A percentile compares a stretch with the other conserved stretches of the same genome.
These are phyloP conservation scores for Leptarthrus brevirostris DNA, from an alignment of 2,888 invertebrate species.

Conservation along the genomic window DNA sequence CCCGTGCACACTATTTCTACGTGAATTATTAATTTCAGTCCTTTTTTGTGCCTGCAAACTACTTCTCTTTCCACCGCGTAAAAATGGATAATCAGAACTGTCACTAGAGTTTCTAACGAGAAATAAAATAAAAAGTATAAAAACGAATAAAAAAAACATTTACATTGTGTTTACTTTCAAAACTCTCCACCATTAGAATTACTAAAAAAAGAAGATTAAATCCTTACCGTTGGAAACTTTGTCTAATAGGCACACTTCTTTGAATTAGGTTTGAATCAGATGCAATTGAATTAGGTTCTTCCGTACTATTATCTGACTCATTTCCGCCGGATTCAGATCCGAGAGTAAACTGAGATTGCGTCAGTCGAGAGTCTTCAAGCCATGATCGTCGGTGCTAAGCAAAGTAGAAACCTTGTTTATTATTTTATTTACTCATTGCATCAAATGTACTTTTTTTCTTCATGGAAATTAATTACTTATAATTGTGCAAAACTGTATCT, in stretches of 20 bases:
- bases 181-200: constrained; percentile 18
- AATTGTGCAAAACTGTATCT: no score
- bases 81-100: constrained; percentile 71
- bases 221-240: constrained; percentile 70
- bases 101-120: constrained; percentile 67
- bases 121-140: constrained; percentile 58
- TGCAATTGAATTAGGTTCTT: constrained; percentile 69
- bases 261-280: constrained; percentile 69
- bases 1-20: constrained; percentile 75
- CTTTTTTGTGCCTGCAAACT: constrained; percentile 69
- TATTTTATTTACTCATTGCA: no score
- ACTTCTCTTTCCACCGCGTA: constrained; percentile 72
- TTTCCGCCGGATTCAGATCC: constrained; percentile 79
- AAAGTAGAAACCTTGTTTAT: constrained; percentile 33
- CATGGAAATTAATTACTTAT: no score
- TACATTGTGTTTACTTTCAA: no score
- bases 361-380: constrained; percentile 77
- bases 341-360: constrained; percentile 75
- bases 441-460: no score
- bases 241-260: constrained; percentile 68
- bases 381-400: constrained; percentile 77
- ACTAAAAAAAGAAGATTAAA: constrained; percentile 49
- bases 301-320: constrained; percentile 83
- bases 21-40: constrained; percentile 66
- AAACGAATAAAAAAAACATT: constrained; percentile 49